These are phyloP conservation scores for Bradypus variegatus DNA, from an alignment of 2,797 vertebrate species.

Conservation along the genomic window DNA sequence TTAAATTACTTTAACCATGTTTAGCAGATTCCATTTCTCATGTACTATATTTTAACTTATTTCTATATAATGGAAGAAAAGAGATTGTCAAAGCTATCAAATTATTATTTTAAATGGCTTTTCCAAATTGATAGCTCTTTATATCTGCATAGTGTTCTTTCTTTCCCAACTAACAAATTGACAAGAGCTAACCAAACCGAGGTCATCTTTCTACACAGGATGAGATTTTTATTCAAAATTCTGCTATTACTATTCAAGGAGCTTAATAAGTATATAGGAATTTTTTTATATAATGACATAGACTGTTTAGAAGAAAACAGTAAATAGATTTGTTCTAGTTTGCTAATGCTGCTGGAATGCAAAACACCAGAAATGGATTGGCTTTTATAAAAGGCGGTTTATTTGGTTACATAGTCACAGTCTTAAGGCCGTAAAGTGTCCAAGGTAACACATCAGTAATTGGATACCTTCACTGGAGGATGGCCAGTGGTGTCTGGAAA, in stretches of 20 bases:
- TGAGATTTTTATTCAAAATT: neutral
- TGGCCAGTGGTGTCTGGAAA: too few relatives aligned
- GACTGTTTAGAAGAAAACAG: neutral
- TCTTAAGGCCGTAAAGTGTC: too few relatives aligned
- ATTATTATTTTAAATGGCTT: conserved; percentile 25
- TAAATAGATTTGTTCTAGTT: too few relatives aligned
- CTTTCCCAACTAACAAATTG: neutral
- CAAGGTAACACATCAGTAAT: too few relatives aligned
- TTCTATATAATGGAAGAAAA: neutral
- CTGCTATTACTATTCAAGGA: neutral
- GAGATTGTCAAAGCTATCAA: neutral
- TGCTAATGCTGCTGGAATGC: too few relatives aligned
- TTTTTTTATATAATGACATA: neutral
- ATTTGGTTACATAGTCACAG: too few relatives aligned
- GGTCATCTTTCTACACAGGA: neutral
- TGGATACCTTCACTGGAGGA: too few relatives aligned
- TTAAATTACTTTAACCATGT: neutral
- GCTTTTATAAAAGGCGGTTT: too few relatives aligned
- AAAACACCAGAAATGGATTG: too few relatives aligned
- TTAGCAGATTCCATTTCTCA: neutral
- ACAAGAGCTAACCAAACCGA: neutral
- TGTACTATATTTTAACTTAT: conserved; percentile 35
- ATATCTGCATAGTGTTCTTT: neutral
- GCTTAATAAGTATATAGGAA: neutral
- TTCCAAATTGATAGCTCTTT: neutral